These are phyloP conservation scores for Cotesia chilonis DNA, from an alignment of 1,140 invertebrate genomes.

Conservation along the genomic window DNA sequence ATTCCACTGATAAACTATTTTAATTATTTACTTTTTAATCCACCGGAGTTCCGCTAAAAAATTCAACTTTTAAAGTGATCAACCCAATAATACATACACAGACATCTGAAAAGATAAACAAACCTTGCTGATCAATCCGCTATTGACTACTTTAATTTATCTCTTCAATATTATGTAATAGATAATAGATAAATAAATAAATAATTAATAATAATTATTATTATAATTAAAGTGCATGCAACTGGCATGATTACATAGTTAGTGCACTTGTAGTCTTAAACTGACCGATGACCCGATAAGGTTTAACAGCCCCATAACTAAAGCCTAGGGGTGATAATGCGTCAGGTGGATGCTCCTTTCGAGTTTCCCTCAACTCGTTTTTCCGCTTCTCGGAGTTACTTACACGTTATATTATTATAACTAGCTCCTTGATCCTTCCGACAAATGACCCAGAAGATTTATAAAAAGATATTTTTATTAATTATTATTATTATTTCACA, in stretches of 20 bases:
- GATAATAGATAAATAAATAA: too few species aligned
- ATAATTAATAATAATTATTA: too few species aligned
- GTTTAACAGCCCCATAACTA: slow-evolving; percentile 49
- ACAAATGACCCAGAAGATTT: not conserved
- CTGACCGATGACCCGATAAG: slow-evolving; percentile 53
- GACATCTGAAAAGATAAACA: too few species aligned
- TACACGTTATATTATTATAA: too few species aligned
- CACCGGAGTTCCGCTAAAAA: too few species aligned
- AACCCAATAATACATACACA: too few species aligned
- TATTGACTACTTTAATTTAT: too few species aligned
- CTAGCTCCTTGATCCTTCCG: not conserved
- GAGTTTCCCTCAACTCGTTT: slow-evolving; percentile 53
- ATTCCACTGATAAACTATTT: not conserved
- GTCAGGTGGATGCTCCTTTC: slow-evolving; percentile 56
- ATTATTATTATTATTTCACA: too few species aligned
- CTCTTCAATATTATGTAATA: too few species aligned
- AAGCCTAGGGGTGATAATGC: slow-evolving; percentile 49
- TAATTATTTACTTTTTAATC: not conserved
- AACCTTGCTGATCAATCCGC: too few species aligned
- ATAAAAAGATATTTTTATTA: too few species aligned
- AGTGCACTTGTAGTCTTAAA: slow-evolving; percentile 53
- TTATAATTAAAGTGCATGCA: slow-evolving; percentile 2
- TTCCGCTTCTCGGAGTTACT: slow-evolving; percentile 46
- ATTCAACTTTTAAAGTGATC: too few species aligned
- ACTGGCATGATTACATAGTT: not conserved